A percentile compares a stretch with the other conserved stretches of the same genome.
These are phyloP conservation scores for Coptodon bakossiorum DNA, from an alignment of 2,113 vertebrate genomes.

Conservation along the genomic window DNA sequence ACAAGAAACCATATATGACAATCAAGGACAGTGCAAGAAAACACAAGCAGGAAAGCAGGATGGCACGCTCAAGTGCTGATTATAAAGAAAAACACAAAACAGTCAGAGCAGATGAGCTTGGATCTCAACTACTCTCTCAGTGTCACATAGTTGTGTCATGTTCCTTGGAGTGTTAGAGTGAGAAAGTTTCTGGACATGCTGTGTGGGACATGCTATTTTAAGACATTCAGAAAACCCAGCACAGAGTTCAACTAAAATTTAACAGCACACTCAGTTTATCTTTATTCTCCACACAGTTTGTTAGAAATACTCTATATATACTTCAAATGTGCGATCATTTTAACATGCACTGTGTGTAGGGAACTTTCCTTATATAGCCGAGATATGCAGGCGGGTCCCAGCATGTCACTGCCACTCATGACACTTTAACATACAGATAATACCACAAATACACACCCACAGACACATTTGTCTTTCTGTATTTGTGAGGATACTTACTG, in stretches of 20 bases:
- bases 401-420: background rate
- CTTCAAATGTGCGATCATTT: background rate
- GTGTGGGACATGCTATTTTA: background rate
- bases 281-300: background rate
- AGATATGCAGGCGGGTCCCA: background rate
- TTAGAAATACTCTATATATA: background rate
- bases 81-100: fast-evolving
- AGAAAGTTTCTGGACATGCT: background rate
- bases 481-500: background rate
- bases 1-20: background rate
- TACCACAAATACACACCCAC: background rate
- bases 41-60: background rate
- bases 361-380: constrained; percentile 12
- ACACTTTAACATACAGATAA: background rate
- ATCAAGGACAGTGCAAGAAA: background rate
- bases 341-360: background rate
- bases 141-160: background rate
- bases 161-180: background rate
- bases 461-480: background rate
- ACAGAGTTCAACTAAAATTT: background rate
- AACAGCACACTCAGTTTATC: background rate
- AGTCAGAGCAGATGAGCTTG: background rate
- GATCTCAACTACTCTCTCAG: background rate
- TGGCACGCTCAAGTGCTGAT: background rate
- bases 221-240: background rate